phyloP scores from a whole-genome alignment of 2,888 invertebrate species.

The Arge pagana region DNA sequence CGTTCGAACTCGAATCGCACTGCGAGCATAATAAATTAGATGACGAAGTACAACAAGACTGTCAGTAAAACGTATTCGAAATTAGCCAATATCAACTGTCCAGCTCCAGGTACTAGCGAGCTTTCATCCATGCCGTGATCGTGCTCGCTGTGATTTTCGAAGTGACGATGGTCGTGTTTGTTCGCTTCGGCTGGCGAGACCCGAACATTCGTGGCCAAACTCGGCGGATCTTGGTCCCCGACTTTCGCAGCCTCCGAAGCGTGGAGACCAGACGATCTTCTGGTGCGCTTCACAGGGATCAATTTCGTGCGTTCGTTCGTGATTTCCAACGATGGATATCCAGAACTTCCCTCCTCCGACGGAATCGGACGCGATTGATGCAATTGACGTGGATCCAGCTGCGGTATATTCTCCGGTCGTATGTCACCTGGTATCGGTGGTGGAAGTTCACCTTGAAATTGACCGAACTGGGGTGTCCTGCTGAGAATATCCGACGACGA shows the following conservation, averaged over 20 bases:
- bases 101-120: constrained; percentile 37
- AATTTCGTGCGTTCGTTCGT: constrained; percentile 51
- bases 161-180: constrained; percentile 29
- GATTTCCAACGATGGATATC: constrained; percentile 49
- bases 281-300: constrained; percentile 38
- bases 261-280: constrained; percentile 26
- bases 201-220: constrained; percentile 2
- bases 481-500: constrained; percentile 65
- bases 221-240: constrained; percentile 25
- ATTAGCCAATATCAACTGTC: constrained; percentile 43
- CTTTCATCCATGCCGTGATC: constrained; percentile 19
- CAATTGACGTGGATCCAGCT: constrained; percentile 23
- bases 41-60: constrained; percentile 43
- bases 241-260: constrained; percentile 21
- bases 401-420: constrained; percentile 44
- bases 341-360: constrained; percentile 32
- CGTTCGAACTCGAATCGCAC: no score
- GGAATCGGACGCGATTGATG: background rate
- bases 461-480: constrained; percentile 74
- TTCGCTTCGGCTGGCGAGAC: constrained; percentile 29
- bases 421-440: constrained; percentile 62
- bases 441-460: constrained; percentile 76
- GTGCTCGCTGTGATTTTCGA: constrained; percentile 19
- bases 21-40: constrained; percentile 36
- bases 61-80: constrained; percentile 46